These are phyloP conservation scores for Nothocercus julius DNA, from an alignment of 2,113 vertebrate species.

Conservation along the genomic window DNA sequence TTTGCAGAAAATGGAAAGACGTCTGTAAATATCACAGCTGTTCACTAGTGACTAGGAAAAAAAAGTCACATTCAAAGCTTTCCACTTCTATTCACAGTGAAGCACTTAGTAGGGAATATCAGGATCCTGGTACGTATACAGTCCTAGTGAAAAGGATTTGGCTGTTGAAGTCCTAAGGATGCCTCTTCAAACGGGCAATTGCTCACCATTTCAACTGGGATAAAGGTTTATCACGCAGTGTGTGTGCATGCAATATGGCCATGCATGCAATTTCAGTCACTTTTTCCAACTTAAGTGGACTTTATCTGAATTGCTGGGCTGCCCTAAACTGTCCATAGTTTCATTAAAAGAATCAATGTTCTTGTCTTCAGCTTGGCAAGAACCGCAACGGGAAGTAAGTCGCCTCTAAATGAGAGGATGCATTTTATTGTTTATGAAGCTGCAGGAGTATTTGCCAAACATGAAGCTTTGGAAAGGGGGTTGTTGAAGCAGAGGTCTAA, in stretches of 20 bases:
- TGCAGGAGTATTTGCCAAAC: neutral
- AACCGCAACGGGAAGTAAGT: neutral
- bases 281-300: neutral
- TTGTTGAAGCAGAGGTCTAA: neutral
- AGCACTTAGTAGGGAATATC: neutral
- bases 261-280: neutral
- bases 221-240: neutral
- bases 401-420: neutral
- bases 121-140: neutral
- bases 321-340: neutral
- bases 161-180: neutral
- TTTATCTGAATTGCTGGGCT: neutral
- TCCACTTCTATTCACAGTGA: neutral
- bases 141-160: neutral
- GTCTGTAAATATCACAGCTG: conserved; percentile 6
- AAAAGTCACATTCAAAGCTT: neutral
- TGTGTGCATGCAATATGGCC: neutral
- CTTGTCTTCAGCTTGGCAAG: neutral
- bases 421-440: neutral
- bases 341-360: neutral
- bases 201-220: neutral
- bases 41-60: neutral
- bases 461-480: neutral
- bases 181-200: neutral
- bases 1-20: neutral